These are phyloP conservation scores for Dysidea cf. avara DNA, from an alignment of 37 sponge, comb jelly and placozoan genomes.

Conservation along the genomic window DNA sequence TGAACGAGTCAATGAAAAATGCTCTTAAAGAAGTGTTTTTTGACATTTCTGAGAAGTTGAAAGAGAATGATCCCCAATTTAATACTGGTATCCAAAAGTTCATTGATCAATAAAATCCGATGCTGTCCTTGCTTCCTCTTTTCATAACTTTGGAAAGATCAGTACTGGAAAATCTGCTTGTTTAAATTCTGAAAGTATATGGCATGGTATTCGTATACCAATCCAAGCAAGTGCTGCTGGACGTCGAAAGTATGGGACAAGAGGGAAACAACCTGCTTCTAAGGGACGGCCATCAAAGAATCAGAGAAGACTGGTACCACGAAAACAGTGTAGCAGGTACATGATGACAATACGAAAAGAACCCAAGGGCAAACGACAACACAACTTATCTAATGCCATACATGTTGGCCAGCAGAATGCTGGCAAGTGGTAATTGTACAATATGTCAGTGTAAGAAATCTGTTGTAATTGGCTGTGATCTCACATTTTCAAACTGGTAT, in stretches of 20 bases:
- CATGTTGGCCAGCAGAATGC: not conserved
- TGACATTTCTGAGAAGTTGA: no score
- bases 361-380: not conserved
- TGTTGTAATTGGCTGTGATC: no score
- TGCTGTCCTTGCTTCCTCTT: no score
- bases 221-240: conserved; percentile 5
- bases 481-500: no score
- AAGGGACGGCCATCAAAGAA: not conserved
- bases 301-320: no score
- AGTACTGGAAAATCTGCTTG: no score
- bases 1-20: no score
- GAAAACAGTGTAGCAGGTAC: not conserved
- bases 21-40: no score
- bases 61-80: no score
- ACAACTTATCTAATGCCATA: not conserved
- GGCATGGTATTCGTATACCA: not conserved
- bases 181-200: not conserved
- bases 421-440: not conserved
- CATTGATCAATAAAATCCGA: no score
- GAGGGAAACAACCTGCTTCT: not conserved
- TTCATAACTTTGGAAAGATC: no score
- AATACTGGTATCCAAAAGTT: no score
- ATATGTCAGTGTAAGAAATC: not conserved
- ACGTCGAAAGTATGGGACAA: not conserved
- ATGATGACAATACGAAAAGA: not conserved